Evolutionary conservation across 2,888 invertebrate species (phyloP).

Genomic region (Drosophila pseudotalamancana): DNA sequence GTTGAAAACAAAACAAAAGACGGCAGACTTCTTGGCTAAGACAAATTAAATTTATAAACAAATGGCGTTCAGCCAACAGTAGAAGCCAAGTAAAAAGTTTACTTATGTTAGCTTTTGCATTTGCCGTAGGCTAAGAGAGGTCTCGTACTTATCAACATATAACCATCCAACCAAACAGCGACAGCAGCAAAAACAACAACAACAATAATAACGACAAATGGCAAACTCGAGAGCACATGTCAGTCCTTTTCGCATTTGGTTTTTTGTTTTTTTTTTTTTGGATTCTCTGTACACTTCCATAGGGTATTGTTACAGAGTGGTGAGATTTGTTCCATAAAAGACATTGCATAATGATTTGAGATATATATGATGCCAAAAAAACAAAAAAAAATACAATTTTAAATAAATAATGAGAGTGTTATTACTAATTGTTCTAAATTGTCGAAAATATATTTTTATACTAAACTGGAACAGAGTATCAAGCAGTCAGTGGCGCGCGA

Average conservation of each 20-base stretch:
- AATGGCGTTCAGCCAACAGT: slow-evolving; percentile 63
- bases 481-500: neutral
- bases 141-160: slow-evolving; percentile 14
- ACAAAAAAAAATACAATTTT: too few species aligned
- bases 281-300: neutral
- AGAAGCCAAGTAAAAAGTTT: slow-evolving; percentile 57
- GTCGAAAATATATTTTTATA: too few species aligned
- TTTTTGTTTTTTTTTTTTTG: slow-evolving; percentile 15
- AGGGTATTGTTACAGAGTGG: neutral
- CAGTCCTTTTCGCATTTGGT: slow-evolving; percentile 37
- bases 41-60: slow-evolving; percentile 77
- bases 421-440: too few species aligned
- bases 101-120: slow-evolving; percentile 45
- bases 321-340: neutral
- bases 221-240: slow-evolving; percentile 54
- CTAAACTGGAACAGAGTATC: too few species aligned
- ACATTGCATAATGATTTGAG: too few species aligned
- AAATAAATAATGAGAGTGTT: too few species aligned
- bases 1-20: slow-evolving; percentile 43
- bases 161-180: slow-evolving; percentile 22
- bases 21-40: slow-evolving; percentile 48
- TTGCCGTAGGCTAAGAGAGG: slow-evolving; percentile 26
- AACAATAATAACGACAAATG: slow-evolving; percentile 34
- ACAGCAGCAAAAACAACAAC: slow-evolving; percentile 12
- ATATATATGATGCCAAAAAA: too few species aligned